These are phyloP conservation scores for Acholoe squamosa DNA, from an alignment of 2,888 invertebrate genomes.

Conservation along the genomic window DNA sequence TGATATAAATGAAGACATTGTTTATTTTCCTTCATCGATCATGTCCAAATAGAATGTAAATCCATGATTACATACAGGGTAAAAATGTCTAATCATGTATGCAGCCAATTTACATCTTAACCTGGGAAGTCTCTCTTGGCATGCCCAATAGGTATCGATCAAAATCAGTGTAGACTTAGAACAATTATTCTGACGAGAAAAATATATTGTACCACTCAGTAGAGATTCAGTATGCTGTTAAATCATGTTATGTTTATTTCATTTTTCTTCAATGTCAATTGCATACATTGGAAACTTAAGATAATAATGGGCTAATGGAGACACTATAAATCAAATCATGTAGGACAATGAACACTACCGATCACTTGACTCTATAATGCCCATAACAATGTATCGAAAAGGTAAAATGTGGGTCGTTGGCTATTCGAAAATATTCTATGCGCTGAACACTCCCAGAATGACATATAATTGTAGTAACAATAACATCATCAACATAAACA, in stretches of 20 bases:
- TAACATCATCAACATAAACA: background rate
- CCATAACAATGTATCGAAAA: background rate
- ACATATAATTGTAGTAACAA: background rate
- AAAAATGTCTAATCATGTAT: background rate
- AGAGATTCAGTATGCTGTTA: too few species aligned
- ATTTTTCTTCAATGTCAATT: too few species aligned
- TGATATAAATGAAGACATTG: background rate
- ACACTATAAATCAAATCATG: background rate
- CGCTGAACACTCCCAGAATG: too few species aligned
- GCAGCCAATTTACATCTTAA: background rate
- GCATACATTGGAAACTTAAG: too few species aligned
- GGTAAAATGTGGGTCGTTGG: background rate
- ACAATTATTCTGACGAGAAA: too few species aligned
- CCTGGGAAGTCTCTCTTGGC: too few species aligned
- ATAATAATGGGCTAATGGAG: too few species aligned
- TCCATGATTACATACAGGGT: conserved; percentile 9
- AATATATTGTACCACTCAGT: too few species aligned
- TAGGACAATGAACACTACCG: background rate
- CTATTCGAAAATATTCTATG: background rate
- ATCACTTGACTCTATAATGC: background rate
- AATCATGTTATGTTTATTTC: too few species aligned
- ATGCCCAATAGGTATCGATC: too few species aligned
- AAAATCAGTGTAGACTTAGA: too few species aligned
- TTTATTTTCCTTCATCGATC: conserved; percentile 22
- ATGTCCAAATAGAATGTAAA: conserved; percentile 3